Conservation (phyloP, 2,797 vertebrate genomes). For the Rhabdophis nuchalis region DNA sequence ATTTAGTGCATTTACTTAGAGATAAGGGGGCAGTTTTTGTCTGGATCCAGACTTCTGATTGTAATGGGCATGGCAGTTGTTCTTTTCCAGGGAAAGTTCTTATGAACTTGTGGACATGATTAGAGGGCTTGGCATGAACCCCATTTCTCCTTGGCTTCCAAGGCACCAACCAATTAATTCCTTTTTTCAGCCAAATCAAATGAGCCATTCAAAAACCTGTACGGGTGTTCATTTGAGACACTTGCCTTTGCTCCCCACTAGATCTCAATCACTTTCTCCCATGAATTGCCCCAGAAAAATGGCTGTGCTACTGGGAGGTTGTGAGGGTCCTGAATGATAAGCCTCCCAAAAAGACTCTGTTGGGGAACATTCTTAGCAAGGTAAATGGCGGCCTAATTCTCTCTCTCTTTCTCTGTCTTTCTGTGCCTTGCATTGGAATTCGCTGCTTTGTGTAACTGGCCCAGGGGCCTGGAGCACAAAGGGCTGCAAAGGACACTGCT, state of each 20-base stretch:
- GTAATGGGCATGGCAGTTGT: background rate
- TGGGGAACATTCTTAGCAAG: background rate
- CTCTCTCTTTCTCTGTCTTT: background rate
- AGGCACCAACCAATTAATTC: background rate
- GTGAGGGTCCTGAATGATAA: background rate
- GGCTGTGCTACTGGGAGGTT: background rate
- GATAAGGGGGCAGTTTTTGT: background rate
- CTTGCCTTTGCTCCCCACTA: too few relatives aligned
- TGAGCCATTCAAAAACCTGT: background rate
- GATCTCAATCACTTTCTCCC: background rate
- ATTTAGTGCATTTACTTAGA: background rate
- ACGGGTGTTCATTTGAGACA: background rate
- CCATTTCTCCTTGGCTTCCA: background rate
- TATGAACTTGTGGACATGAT: background rate
- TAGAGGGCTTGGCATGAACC: background rate
- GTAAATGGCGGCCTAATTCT: background rate
- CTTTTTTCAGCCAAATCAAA: background rate
- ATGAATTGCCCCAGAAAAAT: background rate
- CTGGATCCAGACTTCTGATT: background rate
- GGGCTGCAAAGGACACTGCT: constrained; percentile 5
- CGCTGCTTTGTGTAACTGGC: background rate
- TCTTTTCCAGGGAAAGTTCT: background rate
- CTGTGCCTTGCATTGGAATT: background rate
- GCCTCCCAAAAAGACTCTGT: background rate
- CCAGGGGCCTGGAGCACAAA: background rate